These are phyloP conservation scores for Therioaphis trifolii DNA, from an alignment of 2,888 invertebrate species.

Conservation along the genomic window DNA sequence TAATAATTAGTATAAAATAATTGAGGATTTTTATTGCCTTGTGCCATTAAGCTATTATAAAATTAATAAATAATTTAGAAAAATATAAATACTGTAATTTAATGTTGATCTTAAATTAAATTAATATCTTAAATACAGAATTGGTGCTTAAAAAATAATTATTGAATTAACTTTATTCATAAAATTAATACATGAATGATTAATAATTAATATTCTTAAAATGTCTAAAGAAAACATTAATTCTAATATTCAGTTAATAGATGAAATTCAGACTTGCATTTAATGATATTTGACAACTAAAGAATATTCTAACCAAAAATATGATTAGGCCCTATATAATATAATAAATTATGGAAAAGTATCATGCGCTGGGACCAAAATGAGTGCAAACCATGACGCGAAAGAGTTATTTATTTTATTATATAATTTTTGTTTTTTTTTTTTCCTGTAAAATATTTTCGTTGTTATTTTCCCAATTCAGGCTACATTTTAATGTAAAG, in stretches of 20 bases:
- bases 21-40: conserved; percentile 12
- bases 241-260: neutral
- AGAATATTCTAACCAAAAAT: neutral
- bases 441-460: neutral
- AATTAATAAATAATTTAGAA: conserved; percentile 22
- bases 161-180: conserved; percentile 22
- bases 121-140: conserved; percentile 15
- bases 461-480: conserved; percentile 14
- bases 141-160: conserved; percentile 49
- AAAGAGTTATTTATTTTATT: conserved; percentile 21
- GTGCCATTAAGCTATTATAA: conserved; percentile 45
- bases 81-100: conserved; percentile 13
- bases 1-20: conserved; percentile 11
- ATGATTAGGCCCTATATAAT: neutral
- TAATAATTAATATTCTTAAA: conserved; percentile 9
- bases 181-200: neutral
- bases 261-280: conserved; percentile 19
- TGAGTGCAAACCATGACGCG: conserved; percentile 42
- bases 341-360: conserved; percentile 33
- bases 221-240: neutral
- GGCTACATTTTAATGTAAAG: conserved; percentile 1
- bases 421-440: neutral
- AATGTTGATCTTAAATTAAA: conserved; percentile 24
- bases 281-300: neutral
- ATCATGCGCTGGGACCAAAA: conserved; percentile 53